Percentiles rank a stretch among this genome's conserved stretches.
phyloP scores from a whole-genome alignment of 2,888 invertebrate species.

The Lordiphosa fenestrarum region DNA sequence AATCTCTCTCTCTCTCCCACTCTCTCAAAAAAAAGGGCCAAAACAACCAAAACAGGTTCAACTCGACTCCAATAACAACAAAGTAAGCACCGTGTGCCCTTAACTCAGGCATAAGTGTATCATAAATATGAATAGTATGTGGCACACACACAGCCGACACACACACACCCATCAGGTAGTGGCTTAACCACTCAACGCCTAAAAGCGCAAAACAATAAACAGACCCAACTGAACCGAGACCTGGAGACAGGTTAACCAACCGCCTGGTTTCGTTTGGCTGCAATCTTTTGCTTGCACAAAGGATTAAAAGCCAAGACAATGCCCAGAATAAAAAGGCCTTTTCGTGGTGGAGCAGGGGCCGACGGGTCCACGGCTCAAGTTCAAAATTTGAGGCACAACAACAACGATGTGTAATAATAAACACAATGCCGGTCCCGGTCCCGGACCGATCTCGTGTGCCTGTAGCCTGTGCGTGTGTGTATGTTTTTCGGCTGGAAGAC shows the following conservation, averaged over 20 bases:
- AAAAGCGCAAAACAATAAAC: slow-evolving; percentile 50
- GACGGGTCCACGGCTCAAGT: slow-evolving; percentile 15
- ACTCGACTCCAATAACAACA: slow-evolving; percentile 8
- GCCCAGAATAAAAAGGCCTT: slow-evolving; percentile 8
- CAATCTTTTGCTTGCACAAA: slow-evolving; percentile 16
- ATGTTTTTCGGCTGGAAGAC: slow-evolving; percentile 1
- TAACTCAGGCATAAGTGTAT: slow-evolving; percentile 40
- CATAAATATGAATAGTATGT: slow-evolving; percentile 63
- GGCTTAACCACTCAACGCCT: slow-evolving; percentile 38
- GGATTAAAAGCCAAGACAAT: slow-evolving; percentile 23
- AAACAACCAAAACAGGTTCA: slow-evolving; percentile 52
- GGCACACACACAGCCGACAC: slow-evolving; percentile 30
- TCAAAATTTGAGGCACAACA: slow-evolving; percentile 12
- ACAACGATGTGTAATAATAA: slow-evolving; percentile 15
- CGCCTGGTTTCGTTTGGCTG: slow-evolving; percentile 1
- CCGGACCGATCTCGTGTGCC: background rate
- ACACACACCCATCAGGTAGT: slow-evolving; percentile 55
- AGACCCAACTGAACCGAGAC: slow-evolving; percentile 9
- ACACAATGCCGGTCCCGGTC: slow-evolving; percentile 1
- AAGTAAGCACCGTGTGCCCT: slow-evolving; percentile 2
- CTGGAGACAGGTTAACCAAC: slow-evolving; percentile 28
- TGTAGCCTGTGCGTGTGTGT: background rate
- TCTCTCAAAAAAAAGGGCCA: slow-evolving; percentile 35
- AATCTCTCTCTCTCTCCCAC: slow-evolving; percentile 34
- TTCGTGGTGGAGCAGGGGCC: background rate